Conservation (phyloP, 2,888 invertebrate species). For the Tenthredo distinguenda region DNA sequence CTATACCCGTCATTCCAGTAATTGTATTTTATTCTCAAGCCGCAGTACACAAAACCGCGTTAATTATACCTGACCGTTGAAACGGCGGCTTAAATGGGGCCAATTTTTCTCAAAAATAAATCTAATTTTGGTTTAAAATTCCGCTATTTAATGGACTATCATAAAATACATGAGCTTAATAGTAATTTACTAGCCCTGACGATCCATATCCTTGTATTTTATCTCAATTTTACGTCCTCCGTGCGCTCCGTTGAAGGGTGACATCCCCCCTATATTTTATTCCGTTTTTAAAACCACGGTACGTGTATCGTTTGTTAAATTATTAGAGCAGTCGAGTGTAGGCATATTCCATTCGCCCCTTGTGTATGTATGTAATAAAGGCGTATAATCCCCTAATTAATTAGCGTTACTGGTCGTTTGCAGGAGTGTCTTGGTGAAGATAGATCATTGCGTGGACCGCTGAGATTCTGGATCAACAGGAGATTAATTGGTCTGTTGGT, state of each 20-base stretch:
- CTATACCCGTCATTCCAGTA: background rate
- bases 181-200: background rate
- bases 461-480: background rate
- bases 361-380: background rate
- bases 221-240: background rate
- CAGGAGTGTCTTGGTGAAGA: constrained; percentile 24
- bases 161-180: background rate
- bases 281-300: background rate
- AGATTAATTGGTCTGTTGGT: constrained; percentile 8
- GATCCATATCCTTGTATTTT: background rate
- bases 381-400: constrained; percentile 17
- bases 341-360: background rate
- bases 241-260: background rate
- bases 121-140: background rate
- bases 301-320: background rate
- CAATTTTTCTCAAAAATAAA: background rate
- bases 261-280: background rate
- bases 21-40: background rate
- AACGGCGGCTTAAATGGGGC: background rate
- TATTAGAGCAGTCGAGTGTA: background rate
- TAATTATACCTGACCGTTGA: background rate
- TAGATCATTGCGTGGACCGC: background rate
- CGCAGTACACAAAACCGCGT: background rate
- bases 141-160: background rate
- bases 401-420: background rate